Conservation (phyloP, 2,797 vertebrate genomes). For the Xenops minutus region DNA sequence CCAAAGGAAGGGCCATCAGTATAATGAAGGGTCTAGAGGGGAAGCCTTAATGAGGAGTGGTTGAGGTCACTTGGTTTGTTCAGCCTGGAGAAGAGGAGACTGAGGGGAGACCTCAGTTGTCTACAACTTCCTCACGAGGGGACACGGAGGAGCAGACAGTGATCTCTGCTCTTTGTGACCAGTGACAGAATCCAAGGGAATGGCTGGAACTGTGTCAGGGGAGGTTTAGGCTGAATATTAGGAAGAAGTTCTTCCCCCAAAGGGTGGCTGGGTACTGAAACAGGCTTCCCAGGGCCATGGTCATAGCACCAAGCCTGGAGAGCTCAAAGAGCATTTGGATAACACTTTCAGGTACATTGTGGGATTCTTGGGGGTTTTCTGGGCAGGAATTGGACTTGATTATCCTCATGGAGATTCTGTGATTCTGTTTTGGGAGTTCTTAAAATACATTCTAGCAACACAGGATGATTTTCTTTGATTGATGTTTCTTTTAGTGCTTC, state of each 20-base stretch:
- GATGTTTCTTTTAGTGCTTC: neutral
- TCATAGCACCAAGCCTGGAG: neutral
- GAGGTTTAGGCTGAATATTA: neutral
- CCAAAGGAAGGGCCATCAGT: neutral
- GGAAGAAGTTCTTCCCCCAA: neutral
- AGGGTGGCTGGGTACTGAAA: fast-evolving
- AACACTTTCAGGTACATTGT: neutral
- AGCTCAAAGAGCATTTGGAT: neutral
- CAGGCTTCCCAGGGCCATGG: neutral
- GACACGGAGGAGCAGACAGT: neutral
- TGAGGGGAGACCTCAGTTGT: neutral
- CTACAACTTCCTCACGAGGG: neutral
- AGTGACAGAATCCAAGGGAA: neutral
- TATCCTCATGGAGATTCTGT: neutral
- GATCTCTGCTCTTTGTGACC: neutral
- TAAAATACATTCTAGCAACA: neutral
- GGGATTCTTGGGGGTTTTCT: neutral
- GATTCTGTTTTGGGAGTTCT: neutral
- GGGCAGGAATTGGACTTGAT: neutral
- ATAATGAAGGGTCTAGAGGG: neutral
- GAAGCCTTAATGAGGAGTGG: neutral
- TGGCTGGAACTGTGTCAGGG: neutral
- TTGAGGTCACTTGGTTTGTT: neutral
- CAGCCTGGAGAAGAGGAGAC: neutral
- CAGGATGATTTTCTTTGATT: neutral